Evolutionary conservation across 2,797 vertebrate genomes (phyloP).

Genomic region (Chromobotia macracanthus): DNA sequence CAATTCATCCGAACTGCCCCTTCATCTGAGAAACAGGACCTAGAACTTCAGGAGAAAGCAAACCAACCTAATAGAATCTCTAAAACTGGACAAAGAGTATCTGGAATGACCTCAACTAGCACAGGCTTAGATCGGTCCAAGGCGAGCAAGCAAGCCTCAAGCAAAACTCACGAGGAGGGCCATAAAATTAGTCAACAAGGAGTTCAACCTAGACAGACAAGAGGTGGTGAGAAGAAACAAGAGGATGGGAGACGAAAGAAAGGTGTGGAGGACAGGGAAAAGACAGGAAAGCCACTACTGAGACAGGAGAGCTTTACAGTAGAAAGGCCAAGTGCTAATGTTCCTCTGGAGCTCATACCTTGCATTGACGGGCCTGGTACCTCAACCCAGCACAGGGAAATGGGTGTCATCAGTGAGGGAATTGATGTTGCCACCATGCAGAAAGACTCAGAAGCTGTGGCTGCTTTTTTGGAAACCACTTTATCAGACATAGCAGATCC

Average conservation of each 20-base stretch:
- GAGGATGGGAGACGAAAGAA: constrained; percentile 81
- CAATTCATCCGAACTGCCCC: constrained; percentile 65
- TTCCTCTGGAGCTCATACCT: constrained; percentile 91
- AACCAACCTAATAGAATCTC: constrained; percentile 62
- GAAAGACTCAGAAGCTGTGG: constrained; percentile 93
- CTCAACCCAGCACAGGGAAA: constrained; percentile 65
- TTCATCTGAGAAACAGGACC: constrained; percentile 89
- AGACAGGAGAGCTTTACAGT: constrained; percentile 97
- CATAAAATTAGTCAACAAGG: constrained; percentile 77
- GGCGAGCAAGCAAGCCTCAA: constrained; percentile 68
- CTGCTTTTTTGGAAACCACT: constrained; percentile 92
- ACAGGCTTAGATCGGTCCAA: constrained; percentile 52
- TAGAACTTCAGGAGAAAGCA: constrained; percentile 93
- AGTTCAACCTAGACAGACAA: constrained; percentile 1
- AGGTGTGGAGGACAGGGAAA: constrained; percentile 81
- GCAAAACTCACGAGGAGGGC: constrained; percentile 66
- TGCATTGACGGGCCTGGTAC: constrained; percentile 85
- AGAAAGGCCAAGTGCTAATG: constrained; percentile 88
- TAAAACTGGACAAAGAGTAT: constrained; percentile 67
- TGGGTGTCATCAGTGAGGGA: constrained; percentile 70
- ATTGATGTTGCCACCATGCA: constrained; percentile 83
- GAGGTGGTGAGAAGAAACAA: constrained; percentile 74
- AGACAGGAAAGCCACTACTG: constrained; percentile 84
- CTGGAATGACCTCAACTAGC: constrained; percentile 61
- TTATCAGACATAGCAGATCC: constrained; percentile 91